Evolutionary conservation across 2,113 vertebrate genomes (phyloP), one percentile per base, ranked within the genome.

Genomic region (Lagopus leucura): DNA sequence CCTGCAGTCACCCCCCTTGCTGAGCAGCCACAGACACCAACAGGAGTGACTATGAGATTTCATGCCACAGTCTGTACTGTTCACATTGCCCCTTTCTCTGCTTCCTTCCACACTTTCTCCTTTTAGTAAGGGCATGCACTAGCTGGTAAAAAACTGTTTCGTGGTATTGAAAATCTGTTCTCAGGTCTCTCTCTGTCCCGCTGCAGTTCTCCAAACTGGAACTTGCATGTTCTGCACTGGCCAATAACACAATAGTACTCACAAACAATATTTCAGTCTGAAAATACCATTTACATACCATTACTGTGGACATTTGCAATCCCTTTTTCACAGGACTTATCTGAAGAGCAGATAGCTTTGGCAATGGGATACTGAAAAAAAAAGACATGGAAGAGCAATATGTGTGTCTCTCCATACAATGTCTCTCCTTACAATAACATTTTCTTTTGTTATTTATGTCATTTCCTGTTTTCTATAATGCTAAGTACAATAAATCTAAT

Each of bases 281-380:
- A 80, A 89, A 63, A 57, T 20, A 34, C 38, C 10, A 2, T 50
- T 38, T 82, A 76, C 22, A 2, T 98, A 99, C 98, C 98, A 40
- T 98, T 98, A 89, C 98, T 98, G 61, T 92, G 96, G 1, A 98
- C 94, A 66, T 98, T 86, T 96, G 88, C 95, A 55, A 85, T 72
- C 40, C 98, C 98, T 88, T 95, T 96, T 86, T 80, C 86, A 89
- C 98, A 99, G 48, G 96, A 94, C 24, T 17, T 55, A 76, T 98
- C 97, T 10, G 96, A 95, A 30, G 28, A 88, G 81, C 99, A 99
- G 76, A 87, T 15, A 6, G 97, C 93, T 88, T 96, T 97, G 22
- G 7, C 13, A 2, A 82, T 82, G 47, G 96, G 97, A 45, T 93
- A 96, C 97, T 98, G 86, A 80, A 32, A 55, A 58, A 40, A 40